These are phyloP conservation scores for Nematopogon swammerdamellus DNA, from an alignment of 2,888 invertebrate genomes.

Conservation along the genomic window DNA sequence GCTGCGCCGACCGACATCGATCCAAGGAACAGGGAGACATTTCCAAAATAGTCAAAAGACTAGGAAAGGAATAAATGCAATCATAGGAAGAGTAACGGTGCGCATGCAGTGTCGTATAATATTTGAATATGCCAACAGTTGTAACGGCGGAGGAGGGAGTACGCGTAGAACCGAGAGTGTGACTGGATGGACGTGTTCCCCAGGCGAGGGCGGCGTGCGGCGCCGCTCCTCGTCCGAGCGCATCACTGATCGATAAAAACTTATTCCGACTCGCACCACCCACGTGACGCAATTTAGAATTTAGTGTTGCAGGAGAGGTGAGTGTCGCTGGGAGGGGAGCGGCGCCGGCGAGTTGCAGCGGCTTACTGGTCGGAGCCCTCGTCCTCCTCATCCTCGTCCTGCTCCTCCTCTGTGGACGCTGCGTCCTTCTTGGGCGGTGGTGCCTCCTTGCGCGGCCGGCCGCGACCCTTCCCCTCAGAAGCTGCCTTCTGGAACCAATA, in stretches of 20 bases:
- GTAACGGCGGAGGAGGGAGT: too few relatives aligned
- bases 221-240: too few relatives aligned
- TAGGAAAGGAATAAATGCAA: neutral
- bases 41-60: neutral
- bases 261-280: too few relatives aligned
- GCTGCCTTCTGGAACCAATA: conserved; percentile 13
- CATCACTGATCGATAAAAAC: too few relatives aligned
- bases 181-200: too few relatives aligned
- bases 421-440: conserved; percentile 49
- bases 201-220: too few relatives aligned
- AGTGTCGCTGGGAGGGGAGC: neutral
- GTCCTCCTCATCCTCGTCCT: conserved; percentile 46
- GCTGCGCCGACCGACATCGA: neutral
- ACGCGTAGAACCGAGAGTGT: too few relatives aligned
- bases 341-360: neutral
- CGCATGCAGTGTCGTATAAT: too few relatives aligned
- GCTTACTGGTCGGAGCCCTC: conserved; percentile 53
- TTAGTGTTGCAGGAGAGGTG: neutral
- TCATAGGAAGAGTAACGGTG: neutral
- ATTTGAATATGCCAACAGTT: too few relatives aligned
- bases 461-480: conserved; percentile 39
- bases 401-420: conserved; percentile 46
- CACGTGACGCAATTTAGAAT: neutral
- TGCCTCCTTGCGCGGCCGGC: conserved; percentile 47
- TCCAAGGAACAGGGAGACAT: neutral